These are phyloP conservation scores for Ibidorhyncha struthersii DNA, from an alignment of 2,113 vertebrate species.

Conservation along the genomic window DNA sequence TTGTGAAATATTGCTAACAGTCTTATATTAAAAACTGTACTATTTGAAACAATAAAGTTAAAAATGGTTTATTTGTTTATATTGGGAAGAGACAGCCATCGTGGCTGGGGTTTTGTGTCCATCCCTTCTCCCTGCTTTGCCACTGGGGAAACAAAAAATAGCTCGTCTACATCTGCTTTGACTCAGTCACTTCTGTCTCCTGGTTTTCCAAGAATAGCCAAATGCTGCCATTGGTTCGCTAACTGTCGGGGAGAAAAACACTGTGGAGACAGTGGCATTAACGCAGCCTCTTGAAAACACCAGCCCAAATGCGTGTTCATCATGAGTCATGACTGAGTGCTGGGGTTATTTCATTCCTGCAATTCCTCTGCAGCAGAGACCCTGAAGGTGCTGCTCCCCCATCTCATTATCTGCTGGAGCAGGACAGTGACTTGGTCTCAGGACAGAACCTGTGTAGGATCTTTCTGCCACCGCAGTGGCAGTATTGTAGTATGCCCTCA, in stretches of 20 bases:
- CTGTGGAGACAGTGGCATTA: conserved; percentile 23
- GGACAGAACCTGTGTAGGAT: neutral
- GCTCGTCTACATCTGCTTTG: conserved; percentile 30
- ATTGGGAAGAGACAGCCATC: neutral
- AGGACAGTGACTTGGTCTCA: neutral
- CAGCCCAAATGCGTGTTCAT: conserved; percentile 27
- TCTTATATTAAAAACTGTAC: neutral
- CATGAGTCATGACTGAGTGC: conserved; percentile 5
- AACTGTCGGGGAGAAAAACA: conserved; percentile 19
- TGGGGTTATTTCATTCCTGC: neutral
- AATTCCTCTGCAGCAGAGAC: neutral
- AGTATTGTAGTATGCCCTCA: fast-evolving
- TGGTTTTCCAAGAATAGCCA: conserved; percentile 59
- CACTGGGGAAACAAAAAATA: conserved; percentile 4
- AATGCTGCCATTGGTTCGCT: conserved; percentile 35
- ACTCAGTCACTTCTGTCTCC: conserved; percentile 42
- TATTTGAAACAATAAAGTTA: neutral
- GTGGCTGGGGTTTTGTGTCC: neutral
- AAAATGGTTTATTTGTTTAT: neutral
- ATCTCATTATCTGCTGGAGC: neutral
- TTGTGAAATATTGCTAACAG: neutral
- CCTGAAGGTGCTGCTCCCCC: neutral
- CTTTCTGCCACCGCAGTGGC: neutral
- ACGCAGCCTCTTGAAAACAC: conserved; percentile 17
- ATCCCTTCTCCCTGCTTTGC: neutral